Conservation (phyloP, 2,888 invertebrate species). For the Anticlea derivata region DNA sequence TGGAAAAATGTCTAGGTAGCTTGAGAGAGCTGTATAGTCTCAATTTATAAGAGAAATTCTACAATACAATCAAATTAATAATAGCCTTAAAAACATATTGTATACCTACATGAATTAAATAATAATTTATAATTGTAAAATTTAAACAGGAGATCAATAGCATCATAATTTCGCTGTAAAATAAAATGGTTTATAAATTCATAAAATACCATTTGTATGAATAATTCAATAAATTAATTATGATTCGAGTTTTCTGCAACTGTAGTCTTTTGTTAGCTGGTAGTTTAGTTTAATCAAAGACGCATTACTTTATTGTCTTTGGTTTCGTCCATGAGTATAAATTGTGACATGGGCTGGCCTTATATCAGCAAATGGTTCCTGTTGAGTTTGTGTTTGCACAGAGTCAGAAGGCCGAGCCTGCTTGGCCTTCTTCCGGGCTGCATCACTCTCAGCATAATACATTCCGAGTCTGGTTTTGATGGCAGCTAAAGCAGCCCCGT, state of each 20-base stretch:
- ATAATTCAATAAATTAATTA: neutral
- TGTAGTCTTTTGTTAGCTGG: neutral
- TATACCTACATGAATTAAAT: neutral
- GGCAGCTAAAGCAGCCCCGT: conserved; percentile 77
- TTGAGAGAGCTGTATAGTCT: too few relatives aligned
- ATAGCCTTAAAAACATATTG: too few relatives aligned
- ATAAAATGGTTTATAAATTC: neutral
- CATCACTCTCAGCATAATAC: conserved; percentile 81
- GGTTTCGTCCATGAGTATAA: conserved; percentile 52
- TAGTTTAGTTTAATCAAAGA: too few relatives aligned
- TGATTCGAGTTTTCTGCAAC: conserved; percentile 3
- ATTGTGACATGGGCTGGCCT: conserved; percentile 74
- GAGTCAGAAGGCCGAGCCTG: conserved; percentile 63
- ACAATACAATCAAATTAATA: too few relatives aligned
- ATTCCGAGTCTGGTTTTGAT: conserved; percentile 80
- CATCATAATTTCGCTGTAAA: conserved; percentile 2
- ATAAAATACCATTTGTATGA: neutral
- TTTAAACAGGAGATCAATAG: conserved; percentile 15
- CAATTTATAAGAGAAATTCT: too few relatives aligned
- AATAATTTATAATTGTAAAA: neutral
- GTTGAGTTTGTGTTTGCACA: conserved; percentile 59
- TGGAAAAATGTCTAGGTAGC: too few relatives aligned
- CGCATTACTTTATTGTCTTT: too few relatives aligned
- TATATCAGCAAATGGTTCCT: conserved; percentile 60
- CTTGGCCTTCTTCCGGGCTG: conserved; percentile 75